Base-by-base conservation (phyloP, 2,888 invertebrate species). In the Tolmerus cingulatus region DNA sequence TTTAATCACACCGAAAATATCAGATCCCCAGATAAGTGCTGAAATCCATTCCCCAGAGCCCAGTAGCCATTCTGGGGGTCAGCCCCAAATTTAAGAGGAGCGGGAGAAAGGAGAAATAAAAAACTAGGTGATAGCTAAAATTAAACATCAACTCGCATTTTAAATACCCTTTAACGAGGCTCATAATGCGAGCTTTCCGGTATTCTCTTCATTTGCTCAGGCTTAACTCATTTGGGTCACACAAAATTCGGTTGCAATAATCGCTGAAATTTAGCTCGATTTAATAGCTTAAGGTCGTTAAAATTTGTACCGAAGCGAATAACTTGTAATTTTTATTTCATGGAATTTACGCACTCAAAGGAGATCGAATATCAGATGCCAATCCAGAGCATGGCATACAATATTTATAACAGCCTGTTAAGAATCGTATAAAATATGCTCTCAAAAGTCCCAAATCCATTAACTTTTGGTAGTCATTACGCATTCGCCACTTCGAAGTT, bases 1-100 rank as follows among this genome's bases (percentile, higher is more conserved):
- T 81, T 81, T 81, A 81, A 81, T 81, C 81, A 81, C 55, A 81
- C 81, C 55, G 30, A 81, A 81, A 81, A 55, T 81, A 55, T 51
- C 55, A 43, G 81, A 51, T 51, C 51, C 51, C 14, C 55, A 55
- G 76, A 37, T 37, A 76, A 76, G 40, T 76, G 76, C 66, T 66
- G 66, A 66, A 66, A 66, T 66, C 66, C 66, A 66, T 66, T 66
- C 66, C 27, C 9, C 23, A 66, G 66, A 66, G 8, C 66, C 8
- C 2, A 9, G 19, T 66, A 19, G 66, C 12, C 66, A 27, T 66
- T 66, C 66, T 27, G 23, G 19, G 8, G 66, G 27, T 66, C 66
- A 66, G 66, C 27, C 27, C 66, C 12, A 66, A 66, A 66, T 66
- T 66, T 27, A 66, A 66, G 19, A 40, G 12, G 12, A 40, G 12